Conservation (phyloP, 2,888 invertebrate genomes). For the Phyllotreta striolata region DNA sequence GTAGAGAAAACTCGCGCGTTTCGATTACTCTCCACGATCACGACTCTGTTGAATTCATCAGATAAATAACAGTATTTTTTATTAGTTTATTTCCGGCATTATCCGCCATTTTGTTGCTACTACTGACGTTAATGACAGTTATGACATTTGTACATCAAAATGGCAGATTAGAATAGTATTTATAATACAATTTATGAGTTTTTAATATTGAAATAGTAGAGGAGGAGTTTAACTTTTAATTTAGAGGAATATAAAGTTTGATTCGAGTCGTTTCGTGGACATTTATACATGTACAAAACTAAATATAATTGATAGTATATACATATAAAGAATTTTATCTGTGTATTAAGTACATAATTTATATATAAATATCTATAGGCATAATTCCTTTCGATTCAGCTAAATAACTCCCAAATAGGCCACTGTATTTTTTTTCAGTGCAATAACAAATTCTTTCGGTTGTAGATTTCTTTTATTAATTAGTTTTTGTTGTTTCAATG, state of each 20-base stretch:
- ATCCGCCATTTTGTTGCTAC: no score
- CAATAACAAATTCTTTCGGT: constrained; percentile 46
- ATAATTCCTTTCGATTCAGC: constrained; percentile 12
- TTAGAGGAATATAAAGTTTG: no score
- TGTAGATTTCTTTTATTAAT: constrained; percentile 24
- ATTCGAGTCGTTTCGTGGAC: constrained; percentile 52
- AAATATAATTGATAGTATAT: constrained; percentile 34
- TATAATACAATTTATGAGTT: constrained; percentile 27
- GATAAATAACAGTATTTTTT: background rate
- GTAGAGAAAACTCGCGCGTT: constrained; percentile 27
- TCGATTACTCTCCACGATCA: constrained; percentile 38
- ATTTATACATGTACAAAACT: constrained; percentile 53
- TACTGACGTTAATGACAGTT: no score
- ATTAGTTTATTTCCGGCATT: background rate
- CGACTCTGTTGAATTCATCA: constrained; percentile 40
- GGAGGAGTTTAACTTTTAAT: no score
- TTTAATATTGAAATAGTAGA: constrained; percentile 44
- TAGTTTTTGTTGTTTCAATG: constrained; percentile 23
- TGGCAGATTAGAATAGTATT: background rate
- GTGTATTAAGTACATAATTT: constrained; percentile 29
- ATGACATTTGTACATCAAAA: no score
- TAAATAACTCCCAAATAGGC: constrained; percentile 33
- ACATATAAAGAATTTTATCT: constrained; percentile 33
- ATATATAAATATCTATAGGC: constrained; percentile 23
- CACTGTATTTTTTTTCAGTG: constrained; percentile 55